Percentiles rank a stretch among this genome's conserved stretches.
phyloP scores from a whole-genome alignment of 2,797 vertebrate genomes.

The Anguilla megastoma region DNA sequence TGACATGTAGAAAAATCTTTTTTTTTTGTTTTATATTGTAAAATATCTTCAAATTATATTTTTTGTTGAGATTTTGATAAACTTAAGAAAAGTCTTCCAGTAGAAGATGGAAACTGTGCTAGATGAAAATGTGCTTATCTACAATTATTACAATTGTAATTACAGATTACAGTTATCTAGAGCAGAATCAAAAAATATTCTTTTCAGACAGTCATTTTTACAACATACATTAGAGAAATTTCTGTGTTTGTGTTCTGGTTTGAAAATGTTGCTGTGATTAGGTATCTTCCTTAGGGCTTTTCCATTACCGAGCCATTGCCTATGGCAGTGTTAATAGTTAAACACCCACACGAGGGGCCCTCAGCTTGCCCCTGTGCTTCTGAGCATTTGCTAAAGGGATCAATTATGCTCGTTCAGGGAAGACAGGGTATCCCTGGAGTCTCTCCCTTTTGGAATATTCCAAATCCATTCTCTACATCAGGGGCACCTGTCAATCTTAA shows the following conservation, averaged over 20 bases:
- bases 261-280: not conserved
- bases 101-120: not conserved
- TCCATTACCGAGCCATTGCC: not conserved
- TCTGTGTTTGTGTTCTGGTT: not conserved
- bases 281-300: not conserved
- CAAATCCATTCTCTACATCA: not conserved
- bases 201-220: not conserved
- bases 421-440: not conserved
- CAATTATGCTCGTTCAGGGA: conserved; percentile 3
- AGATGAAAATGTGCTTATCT: no score
- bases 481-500: not conserved
- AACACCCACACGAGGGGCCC: not conserved
- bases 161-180: not conserved
- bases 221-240: not conserved
- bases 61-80: not conserved
- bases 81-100: not conserved
- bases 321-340: conserved; percentile 15
- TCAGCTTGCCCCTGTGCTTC: not conserved
- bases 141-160: not conserved
- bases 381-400: conserved; percentile 7
- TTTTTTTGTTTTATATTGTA: not conserved
- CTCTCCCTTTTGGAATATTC: not conserved
- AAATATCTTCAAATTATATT: not conserved
- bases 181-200: not conserved
- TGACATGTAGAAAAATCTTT: no score